Evolutionary conservation across 2,113 vertebrate genomes (phyloP).

Genomic region (Pionites leucogaster): DNA sequence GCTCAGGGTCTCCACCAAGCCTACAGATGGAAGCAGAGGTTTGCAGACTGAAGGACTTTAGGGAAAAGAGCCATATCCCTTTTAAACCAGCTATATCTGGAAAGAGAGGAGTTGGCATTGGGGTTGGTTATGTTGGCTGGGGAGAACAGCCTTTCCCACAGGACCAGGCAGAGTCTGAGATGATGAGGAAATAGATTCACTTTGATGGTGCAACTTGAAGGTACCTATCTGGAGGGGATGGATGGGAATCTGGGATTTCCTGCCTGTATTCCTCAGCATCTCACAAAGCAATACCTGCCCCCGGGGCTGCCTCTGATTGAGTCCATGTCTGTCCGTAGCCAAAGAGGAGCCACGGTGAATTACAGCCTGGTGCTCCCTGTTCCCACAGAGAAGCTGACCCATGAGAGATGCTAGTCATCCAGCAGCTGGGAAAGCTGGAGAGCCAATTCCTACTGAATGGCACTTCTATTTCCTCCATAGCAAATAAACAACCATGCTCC

Average conservation of each 20-base stretch:
- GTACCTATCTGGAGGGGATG: not conserved
- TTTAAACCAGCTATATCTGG: not conserved
- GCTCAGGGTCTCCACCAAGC: not conserved
- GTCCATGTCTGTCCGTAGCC: fast-evolving
- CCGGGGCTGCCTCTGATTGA: not conserved
- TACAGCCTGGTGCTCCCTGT: not conserved
- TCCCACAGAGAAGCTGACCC: conserved; percentile 16
- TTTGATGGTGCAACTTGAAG: not conserved
- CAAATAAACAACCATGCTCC: conserved; percentile 2
- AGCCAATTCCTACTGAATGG: conserved; percentile 64
- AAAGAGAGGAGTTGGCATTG: not conserved
- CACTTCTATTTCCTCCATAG: conserved; percentile 55
- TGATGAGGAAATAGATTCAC: not conserved
- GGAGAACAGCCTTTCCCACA: not conserved
- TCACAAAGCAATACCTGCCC: not conserved
- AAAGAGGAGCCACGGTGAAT: not conserved
- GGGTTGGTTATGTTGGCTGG: conserved; percentile 7
- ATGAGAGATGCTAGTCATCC: conserved; percentile 10
- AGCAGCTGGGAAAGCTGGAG: conserved; percentile 50
- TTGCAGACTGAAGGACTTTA: not conserved
- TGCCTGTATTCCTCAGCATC: not conserved
- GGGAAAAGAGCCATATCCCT: not conserved
- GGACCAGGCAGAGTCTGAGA: fast-evolving
- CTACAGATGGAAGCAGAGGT: conserved; percentile 38
- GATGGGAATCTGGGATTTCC: not conserved